A percentile compares a stretch with the other conserved stretches of the same genome.
These are phyloP conservation scores for Drosophila prostipennis DNA, from an alignment of 2,888 invertebrate genomes.

Conservation along the genomic window DNA sequence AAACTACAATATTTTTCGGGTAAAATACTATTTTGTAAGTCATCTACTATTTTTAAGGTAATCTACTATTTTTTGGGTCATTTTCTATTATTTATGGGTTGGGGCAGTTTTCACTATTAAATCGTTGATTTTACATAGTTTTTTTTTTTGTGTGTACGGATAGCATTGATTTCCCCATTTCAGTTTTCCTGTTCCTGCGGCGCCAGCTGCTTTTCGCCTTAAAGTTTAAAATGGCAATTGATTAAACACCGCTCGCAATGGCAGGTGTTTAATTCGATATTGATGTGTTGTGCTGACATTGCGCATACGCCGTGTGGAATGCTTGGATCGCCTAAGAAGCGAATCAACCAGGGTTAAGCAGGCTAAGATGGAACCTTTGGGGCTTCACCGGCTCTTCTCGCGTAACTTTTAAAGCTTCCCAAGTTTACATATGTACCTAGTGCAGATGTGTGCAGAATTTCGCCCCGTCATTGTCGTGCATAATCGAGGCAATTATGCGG, in stretches of 20 bases:
- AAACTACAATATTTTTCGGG: too few relatives aligned
- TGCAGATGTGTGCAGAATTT: not conserved
- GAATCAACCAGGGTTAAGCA: constrained; percentile 34
- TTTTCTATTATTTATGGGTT: too few relatives aligned
- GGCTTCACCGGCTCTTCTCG: constrained; percentile 29
- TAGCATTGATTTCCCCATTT: constrained; percentile 45
- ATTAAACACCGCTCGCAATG: constrained; percentile 47
- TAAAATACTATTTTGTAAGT: too few relatives aligned
- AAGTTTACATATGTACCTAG: not conserved
- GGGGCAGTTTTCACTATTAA: too few relatives aligned
- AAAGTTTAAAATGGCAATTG: constrained; percentile 60
- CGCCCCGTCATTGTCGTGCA: constrained; percentile 45
- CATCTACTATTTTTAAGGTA: too few relatives aligned
- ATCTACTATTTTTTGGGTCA: too few relatives aligned
- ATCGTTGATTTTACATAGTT: too few relatives aligned
- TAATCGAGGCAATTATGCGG: constrained; percentile 64
- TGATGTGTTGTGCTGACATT: constrained; percentile 48
- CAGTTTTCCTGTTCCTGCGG: constrained; percentile 21
- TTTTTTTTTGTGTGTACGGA: too few relatives aligned
- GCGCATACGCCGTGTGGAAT: constrained; percentile 17
- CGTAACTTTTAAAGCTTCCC: constrained; percentile 30
- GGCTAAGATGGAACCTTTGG: constrained; percentile 26
- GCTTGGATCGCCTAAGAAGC: constrained; percentile 1
- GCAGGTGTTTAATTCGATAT: constrained; percentile 65
- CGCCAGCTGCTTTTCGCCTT: constrained; percentile 3